These are phyloP conservation scores for Trissolcus japonicus DNA, from an alignment of 2,888 invertebrate species.

Conservation along the genomic window DNA sequence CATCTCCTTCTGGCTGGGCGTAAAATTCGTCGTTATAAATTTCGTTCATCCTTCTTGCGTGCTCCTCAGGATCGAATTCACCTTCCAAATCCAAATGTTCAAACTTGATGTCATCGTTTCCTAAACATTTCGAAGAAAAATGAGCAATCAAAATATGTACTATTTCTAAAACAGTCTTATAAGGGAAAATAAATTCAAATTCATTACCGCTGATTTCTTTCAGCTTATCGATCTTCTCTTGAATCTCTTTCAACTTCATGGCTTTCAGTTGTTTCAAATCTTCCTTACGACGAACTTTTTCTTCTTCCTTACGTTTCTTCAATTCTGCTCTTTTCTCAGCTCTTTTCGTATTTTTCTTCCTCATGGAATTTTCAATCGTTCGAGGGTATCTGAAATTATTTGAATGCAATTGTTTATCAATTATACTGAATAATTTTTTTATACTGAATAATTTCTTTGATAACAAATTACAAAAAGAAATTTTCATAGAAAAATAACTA, in stretches of 20 bases:
- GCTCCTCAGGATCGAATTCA: slow-evolving; percentile 92
- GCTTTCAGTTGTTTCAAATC: slow-evolving; percentile 93
- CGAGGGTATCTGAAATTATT: slow-evolving; percentile 85
- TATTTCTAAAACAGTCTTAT: slow-evolving; percentile 61
- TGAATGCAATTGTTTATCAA: background rate
- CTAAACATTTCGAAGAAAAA: slow-evolving; percentile 84
- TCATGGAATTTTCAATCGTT: slow-evolving; percentile 88
- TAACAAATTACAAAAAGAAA: slow-evolving; percentile 3
- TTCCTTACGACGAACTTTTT: slow-evolving; percentile 88
- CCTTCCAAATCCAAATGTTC: slow-evolving; percentile 84
- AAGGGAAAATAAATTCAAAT: background rate
- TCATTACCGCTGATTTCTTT: slow-evolving; percentile 88
- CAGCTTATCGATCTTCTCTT: slow-evolving; percentile 90
- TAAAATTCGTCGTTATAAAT: slow-evolving; percentile 94
- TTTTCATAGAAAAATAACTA: slow-evolving; percentile 31
- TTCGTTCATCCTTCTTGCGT: slow-evolving; percentile 91
- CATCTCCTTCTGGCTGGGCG: slow-evolving; percentile 80
- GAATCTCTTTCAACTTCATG: slow-evolving; percentile 91
- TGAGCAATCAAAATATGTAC: slow-evolving; percentile 67
- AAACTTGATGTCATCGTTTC: slow-evolving; percentile 69
- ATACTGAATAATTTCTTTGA: background rate
- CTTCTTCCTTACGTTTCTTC: slow-evolving; percentile 85
- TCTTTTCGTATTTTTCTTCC: slow-evolving; percentile 87
- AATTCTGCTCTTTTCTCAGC: slow-evolving; percentile 86
- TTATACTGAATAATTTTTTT: background rate